Evolutionary conservation across 1,140 invertebrate species (phyloP).

Genomic region (Euura saliciscinereae): DNA sequence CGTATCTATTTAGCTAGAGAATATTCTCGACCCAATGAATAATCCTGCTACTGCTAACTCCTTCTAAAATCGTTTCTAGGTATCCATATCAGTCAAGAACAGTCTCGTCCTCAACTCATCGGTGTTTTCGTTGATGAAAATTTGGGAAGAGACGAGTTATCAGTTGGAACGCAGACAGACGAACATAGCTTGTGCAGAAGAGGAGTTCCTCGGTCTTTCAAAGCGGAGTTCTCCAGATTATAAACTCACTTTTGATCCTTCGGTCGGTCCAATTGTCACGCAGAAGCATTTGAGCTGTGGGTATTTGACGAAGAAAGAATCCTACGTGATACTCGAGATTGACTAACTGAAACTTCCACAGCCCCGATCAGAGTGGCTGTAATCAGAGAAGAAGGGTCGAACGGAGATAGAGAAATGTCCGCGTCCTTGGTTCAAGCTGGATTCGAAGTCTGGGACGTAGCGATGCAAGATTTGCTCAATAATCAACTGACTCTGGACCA

Average conservation of each 20-base stretch:
- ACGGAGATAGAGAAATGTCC: constrained; percentile 97
- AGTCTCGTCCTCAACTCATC: constrained; percentile 67
- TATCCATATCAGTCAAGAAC: constrained; percentile 67
- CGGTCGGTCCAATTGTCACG: constrained; percentile 51
- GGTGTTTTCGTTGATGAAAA: constrained; percentile 72
- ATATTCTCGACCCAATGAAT: constrained; percentile 18
- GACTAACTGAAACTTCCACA: constrained; percentile 20
- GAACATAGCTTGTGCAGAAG: constrained; percentile 76
- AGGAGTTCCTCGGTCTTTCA: constrained; percentile 73
- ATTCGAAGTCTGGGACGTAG: constrained; percentile 92
- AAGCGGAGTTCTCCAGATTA: constrained; percentile 69
- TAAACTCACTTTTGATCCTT: constrained; percentile 74
- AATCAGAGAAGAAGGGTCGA: constrained; percentile 94
- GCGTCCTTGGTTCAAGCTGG: constrained; percentile 90
- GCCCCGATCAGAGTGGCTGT: constrained; percentile 81
- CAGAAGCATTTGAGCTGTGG: constrained; percentile 39
- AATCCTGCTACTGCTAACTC: background rate
- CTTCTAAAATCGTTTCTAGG: constrained; percentile 45
- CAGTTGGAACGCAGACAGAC: constrained; percentile 85
- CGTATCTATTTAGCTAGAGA: constrained; percentile 15
- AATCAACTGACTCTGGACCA: constrained; percentile 73
- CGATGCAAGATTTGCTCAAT: constrained; percentile 85
- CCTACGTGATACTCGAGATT: background rate
- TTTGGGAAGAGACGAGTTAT: constrained; percentile 97
- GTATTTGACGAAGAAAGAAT: constrained; percentile 14